A percentile compares a stretch with the other conserved stretches of the same genome.
These are phyloP conservation scores for Orthosia gracilis DNA, from an alignment of 2,888 invertebrate genomes.

Conservation along the genomic window DNA sequence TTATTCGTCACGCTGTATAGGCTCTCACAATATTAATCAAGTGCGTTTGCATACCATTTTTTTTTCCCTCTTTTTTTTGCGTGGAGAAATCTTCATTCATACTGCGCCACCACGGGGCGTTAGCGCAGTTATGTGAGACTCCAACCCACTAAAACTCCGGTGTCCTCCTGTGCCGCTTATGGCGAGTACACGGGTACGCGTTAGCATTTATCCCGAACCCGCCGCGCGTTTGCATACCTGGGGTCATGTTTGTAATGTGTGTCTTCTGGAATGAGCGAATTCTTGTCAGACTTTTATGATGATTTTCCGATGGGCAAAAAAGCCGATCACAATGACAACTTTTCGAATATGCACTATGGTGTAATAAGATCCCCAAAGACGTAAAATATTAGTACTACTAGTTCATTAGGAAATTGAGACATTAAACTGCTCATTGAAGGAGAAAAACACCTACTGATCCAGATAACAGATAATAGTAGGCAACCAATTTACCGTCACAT, in stretches of 20 bases:
- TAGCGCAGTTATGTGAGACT: too few species aligned
- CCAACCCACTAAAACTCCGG: too few species aligned
- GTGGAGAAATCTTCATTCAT: too few species aligned
- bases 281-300: too few species aligned
- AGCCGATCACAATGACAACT: not conserved
- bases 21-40: not conserved
- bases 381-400: not conserved
- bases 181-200: too few species aligned
- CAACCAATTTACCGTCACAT: not conserved
- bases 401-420: constrained; percentile 5
- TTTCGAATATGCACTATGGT: not conserved
- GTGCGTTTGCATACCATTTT: not conserved
- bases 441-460: too few species aligned
- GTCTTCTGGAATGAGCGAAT: too few species aligned
- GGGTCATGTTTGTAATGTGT: not conserved
- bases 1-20: not conserved
- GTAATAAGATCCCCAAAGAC: not conserved
- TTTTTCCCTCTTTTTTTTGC: too few species aligned
- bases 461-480: not conserved
- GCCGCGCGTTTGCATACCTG: not conserved
- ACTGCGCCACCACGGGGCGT: too few species aligned
- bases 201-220: too few species aligned
- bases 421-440: not conserved
- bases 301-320: not conserved
- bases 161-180: too few species aligned